Conservation (phyloP, 2,113 vertebrate genomes). For the Gobio gobio region DNA sequence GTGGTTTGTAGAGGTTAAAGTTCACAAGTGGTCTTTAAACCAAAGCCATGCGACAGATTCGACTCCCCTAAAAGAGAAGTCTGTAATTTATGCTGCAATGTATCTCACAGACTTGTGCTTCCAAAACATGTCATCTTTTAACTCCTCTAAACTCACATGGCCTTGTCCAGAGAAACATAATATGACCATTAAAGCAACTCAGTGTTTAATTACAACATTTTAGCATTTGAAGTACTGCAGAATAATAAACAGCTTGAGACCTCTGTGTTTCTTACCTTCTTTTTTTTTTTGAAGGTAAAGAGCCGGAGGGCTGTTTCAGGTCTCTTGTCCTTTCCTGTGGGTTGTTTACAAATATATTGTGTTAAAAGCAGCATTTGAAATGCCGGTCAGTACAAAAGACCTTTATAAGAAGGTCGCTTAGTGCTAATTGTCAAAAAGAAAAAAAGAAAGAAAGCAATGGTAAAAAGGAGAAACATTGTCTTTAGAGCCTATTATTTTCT, state of each 20-base stretch:
- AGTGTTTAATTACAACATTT: constrained; percentile 23
- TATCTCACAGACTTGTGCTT: not conserved
- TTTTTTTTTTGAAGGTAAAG: not conserved
- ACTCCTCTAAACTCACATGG: not conserved
- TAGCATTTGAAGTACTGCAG: constrained; percentile 24
- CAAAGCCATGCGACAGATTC: not conserved
- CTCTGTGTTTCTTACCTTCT: not conserved
- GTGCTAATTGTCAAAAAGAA: constrained; percentile 35
- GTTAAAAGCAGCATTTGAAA: constrained; percentile 14
- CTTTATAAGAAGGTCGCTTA: not conserved
- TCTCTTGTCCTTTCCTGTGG: constrained; percentile 42
- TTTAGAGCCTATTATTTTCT: not conserved
- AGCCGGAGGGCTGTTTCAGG: constrained; percentile 23
- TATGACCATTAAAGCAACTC: constrained; percentile 32
- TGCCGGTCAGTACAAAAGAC: not conserved
- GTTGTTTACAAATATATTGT: constrained; percentile 38
- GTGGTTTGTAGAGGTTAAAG: constrained; percentile 24
- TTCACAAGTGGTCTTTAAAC: constrained; percentile 24
- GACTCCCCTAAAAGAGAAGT: not conserved
- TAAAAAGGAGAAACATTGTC: not conserved
- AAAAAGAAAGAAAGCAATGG: constrained; percentile 12
- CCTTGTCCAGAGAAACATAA: not conserved
- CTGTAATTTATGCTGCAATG: not conserved
- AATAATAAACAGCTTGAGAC: constrained; percentile 28
- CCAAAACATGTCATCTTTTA: constrained; percentile 12